These are phyloP conservation scores for Brachirus orientalis DNA, from an alignment of 2,113 vertebrate genomes.

Conservation along the genomic window DNA sequence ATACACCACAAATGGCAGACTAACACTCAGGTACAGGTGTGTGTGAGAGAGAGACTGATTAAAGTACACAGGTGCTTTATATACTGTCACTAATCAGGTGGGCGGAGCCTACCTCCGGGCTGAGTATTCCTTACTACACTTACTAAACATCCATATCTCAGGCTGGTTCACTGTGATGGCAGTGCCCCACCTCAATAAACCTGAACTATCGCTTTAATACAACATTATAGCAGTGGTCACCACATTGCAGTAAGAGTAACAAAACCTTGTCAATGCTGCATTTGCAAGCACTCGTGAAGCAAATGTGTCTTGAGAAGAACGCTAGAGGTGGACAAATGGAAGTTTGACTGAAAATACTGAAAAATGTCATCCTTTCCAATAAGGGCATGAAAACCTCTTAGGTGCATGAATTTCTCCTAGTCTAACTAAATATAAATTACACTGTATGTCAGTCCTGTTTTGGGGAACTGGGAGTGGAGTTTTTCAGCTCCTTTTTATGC, in stretches of 20 bases:
- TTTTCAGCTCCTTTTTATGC: constrained; percentile 44
- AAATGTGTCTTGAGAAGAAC: constrained; percentile 11
- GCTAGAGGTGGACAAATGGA: neutral
- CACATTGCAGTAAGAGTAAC: neutral
- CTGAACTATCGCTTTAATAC: constrained; percentile 2
- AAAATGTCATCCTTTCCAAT: constrained; percentile 4
- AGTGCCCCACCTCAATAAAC: too few species aligned
- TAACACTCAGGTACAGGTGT: too few species aligned
- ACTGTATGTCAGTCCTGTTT: constrained; percentile 33
- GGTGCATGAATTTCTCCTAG: too few species aligned
- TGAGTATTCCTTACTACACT: too few species aligned
- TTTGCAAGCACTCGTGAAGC: constrained; percentile 1
- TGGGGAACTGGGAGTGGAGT: constrained; percentile 47
- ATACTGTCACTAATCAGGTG: too few species aligned
- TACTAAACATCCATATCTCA: too few species aligned
- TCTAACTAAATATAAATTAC: constrained; percentile 41
- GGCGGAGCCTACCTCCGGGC: too few species aligned
- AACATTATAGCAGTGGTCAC: constrained; percentile 7
- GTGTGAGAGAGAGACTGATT: too few species aligned
- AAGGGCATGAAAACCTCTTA: constrained; percentile 2
- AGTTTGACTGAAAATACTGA: neutral
- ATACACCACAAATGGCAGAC: too few species aligned
- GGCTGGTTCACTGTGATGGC: too few species aligned
- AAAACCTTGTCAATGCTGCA: neutral
- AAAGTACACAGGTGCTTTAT: too few species aligned